phyloP scores from a whole-genome alignment of 2,113 vertebrate genomes.

The Peucedramus taeniatus region DNA sequence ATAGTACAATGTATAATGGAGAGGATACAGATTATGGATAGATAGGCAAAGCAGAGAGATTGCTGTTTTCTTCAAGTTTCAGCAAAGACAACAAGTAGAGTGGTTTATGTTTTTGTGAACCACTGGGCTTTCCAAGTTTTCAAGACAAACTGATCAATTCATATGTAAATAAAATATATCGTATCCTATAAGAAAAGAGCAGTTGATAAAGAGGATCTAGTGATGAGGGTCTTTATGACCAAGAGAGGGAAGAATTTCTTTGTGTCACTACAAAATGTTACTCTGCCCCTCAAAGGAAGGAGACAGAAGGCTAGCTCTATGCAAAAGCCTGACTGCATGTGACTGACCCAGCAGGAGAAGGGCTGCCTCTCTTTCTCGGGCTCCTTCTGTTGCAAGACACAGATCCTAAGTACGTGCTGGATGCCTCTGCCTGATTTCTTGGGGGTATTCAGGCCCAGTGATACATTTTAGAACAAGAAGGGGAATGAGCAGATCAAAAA shows the following conservation, averaged over 20 bases:
- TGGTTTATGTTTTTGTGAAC: conserved; percentile 4
- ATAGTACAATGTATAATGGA: neutral
- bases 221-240: conserved; percentile 61
- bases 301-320: conserved; percentile 71
- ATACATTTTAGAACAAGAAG: conserved; percentile 35
- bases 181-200: conserved; percentile 70
- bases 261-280: conserved; percentile 73
- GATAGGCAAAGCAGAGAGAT: neutral
- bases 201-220: conserved; percentile 66
- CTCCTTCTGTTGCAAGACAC: conserved; percentile 49
- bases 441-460: neutral
- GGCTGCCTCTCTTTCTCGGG: conserved; percentile 45
- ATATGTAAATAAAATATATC: conserved; percentile 72
- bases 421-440: neutral
- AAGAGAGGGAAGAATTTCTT: conserved; percentile 72
- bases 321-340: conserved; percentile 64
- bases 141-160: conserved; percentile 33
- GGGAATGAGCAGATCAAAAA: neutral
- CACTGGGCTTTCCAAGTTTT: neutral
- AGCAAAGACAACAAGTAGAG: neutral
- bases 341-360: conserved; percentile 67
- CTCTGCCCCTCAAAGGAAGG: conserved; percentile 68
- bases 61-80: conserved; percentile 20
- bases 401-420: conserved; percentile 9
- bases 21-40: neutral